Percentiles rank a stretch among this genome's conserved stretches.
Conservation (phyloP, 2,113 vertebrate genomes). For the Lagopus leucura region DNA sequence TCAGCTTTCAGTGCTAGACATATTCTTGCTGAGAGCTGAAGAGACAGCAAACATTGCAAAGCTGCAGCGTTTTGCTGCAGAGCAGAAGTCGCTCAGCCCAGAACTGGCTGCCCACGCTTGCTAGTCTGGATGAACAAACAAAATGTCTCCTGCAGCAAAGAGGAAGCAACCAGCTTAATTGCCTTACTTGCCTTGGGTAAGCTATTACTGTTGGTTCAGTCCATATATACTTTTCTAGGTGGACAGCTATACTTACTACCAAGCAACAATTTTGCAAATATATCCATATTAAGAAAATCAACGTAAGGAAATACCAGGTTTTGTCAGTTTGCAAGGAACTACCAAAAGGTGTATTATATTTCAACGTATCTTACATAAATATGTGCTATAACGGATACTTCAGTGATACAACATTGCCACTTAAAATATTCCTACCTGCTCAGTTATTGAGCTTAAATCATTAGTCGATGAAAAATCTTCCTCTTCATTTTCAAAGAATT, state of each 20-base stretch:
- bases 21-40: not conserved
- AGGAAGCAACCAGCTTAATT: not conserved
- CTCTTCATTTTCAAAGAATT: constrained; percentile 94
- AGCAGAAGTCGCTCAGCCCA: not conserved
- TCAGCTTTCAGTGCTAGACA: not conserved
- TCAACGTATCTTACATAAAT: not conserved
- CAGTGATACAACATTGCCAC: not conserved
- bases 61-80: not conserved
- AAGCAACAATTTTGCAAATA: not conserved
- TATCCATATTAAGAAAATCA: not conserved
- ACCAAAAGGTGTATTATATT: not conserved
- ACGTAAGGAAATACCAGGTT: not conserved
- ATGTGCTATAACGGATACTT: not conserved
- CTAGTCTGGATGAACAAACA: not conserved
- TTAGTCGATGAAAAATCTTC: constrained; percentile 95
- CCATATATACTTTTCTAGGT: rapidly evolving
- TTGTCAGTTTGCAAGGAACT: not conserved
- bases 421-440: constrained; percentile 84
- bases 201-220: not conserved
- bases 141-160: not conserved
- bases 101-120: not conserved
- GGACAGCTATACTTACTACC: not conserved
- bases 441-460: constrained; percentile 96
- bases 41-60: not conserved
- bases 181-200: not conserved